Percentiles rank a stretch among this genome's conserved stretches.
Evolutionary conservation across 2,113 vertebrate species (phyloP).

Genomic region (Circaetus gallicus): DNA sequence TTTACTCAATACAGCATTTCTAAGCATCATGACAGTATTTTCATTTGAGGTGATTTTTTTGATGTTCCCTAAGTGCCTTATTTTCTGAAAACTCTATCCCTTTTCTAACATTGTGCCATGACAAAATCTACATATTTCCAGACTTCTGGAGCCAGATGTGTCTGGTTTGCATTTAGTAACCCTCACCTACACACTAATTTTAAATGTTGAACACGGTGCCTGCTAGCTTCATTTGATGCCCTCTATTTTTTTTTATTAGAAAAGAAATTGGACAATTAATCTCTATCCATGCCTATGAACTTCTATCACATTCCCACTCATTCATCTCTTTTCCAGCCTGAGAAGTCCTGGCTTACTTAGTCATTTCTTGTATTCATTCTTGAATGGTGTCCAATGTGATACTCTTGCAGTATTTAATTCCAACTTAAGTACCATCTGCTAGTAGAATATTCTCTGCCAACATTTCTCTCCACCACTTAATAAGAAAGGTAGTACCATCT

Average conservation of each 20-base stretch:
- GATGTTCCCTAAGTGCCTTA: neutral
- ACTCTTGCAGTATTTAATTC: constrained; percentile 24
- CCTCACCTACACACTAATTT: neutral
- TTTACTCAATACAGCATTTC: neutral
- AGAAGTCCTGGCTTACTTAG: constrained; percentile 5
- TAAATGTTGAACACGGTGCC: neutral
- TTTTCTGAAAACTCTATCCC: neutral
- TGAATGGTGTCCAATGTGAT: constrained; percentile 19
- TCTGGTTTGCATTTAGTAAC: neutral
- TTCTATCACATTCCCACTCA: neutral
- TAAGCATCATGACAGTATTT: neutral
- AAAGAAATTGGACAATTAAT: neutral
- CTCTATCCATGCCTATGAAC: neutral
- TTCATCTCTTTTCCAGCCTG: neutral
- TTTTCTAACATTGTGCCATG: neutral
- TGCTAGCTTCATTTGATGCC: neutral
- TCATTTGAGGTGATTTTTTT: neutral
- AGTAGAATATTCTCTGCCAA: constrained; percentile 11
- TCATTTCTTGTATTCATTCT: constrained; percentile 11
- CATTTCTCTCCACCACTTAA: neutral
- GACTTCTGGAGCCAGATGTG: neutral
- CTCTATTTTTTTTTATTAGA: neutral
- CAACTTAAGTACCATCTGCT: constrained; percentile 36
- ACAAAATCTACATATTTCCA: neutral
- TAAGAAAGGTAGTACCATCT: neutral